Conservation (phyloP, 2,888 invertebrate species). For the Watsonalla binaria region DNA sequence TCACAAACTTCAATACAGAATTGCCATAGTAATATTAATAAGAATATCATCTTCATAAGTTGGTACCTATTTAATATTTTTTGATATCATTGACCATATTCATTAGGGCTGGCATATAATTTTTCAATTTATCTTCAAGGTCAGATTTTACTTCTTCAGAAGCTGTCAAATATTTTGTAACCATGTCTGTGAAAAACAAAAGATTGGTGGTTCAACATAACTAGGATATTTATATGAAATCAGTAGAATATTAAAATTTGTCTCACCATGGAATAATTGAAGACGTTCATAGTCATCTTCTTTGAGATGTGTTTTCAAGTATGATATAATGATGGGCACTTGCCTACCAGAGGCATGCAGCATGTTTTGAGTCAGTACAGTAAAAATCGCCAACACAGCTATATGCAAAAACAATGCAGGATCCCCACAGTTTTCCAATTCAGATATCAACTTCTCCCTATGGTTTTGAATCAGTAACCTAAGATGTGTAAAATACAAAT, state of each 20-base stretch:
- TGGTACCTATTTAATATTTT: constrained; percentile 48
- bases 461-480: constrained; percentile 87
- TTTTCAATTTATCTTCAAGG: constrained; percentile 47
- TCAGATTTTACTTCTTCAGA: constrained; percentile 50
- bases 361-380: constrained; percentile 87
- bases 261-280: constrained; percentile 87
- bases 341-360: constrained; percentile 96
- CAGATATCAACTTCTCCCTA: constrained; percentile 88
- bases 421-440: constrained; percentile 86
- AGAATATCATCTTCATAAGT: constrained; percentile 1
- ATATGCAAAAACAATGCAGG: constrained; percentile 89
- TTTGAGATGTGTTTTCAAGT: constrained; percentile 84
- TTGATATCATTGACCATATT: constrained; percentile 61
- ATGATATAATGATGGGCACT: constrained; percentile 88
- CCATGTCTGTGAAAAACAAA: constrained; percentile 47
- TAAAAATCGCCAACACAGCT: constrained; percentile 87
- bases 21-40: constrained; percentile 3
- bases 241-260: neutral
- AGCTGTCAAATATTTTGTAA: constrained; percentile 58
- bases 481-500: constrained; percentile 29
- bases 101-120: constrained; percentile 53
- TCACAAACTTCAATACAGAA: no score
- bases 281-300: constrained; percentile 82
- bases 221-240: neutral
- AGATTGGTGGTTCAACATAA: neutral